phyloP scores from a whole-genome alignment of 2,113 vertebrate genomes.

The Corythornis vintsioides region DNA sequence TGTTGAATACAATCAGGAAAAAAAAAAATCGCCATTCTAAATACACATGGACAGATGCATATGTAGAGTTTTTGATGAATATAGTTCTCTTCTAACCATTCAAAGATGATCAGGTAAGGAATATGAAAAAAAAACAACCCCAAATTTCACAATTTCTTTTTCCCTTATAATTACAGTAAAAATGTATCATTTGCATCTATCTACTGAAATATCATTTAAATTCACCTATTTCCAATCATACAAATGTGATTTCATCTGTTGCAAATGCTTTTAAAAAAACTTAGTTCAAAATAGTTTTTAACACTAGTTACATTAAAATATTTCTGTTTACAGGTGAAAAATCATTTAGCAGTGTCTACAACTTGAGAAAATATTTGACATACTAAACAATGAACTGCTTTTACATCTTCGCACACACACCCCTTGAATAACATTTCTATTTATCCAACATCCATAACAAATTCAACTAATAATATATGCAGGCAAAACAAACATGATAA shows the following conservation, averaged over 20 bases:
- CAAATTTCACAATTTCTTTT: neutral
- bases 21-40: neutral
- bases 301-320: neutral
- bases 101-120: neutral
- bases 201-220: neutral
- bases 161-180: neutral
- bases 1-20: neutral
- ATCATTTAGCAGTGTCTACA: neutral
- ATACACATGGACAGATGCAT: neutral
- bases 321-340: neutral
- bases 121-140: neutral
- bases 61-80: neutral
- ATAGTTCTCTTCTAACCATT: neutral
- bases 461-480: neutral
- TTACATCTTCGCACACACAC: neutral
- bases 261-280: neutral
- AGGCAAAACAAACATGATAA: neutral
- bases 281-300: neutral
- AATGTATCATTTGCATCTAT: neutral
- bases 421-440: neutral
- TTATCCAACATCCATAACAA: neutral
- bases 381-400: neutral
- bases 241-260: neutral
- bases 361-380: neutral
- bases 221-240: neutral